A percentile compares a stretch with the other conserved stretches of the same genome.
These are phyloP conservation scores for Syrmaticus mikado DNA, from an alignment of 2,113 vertebrate genomes.

Conservation along the genomic window DNA sequence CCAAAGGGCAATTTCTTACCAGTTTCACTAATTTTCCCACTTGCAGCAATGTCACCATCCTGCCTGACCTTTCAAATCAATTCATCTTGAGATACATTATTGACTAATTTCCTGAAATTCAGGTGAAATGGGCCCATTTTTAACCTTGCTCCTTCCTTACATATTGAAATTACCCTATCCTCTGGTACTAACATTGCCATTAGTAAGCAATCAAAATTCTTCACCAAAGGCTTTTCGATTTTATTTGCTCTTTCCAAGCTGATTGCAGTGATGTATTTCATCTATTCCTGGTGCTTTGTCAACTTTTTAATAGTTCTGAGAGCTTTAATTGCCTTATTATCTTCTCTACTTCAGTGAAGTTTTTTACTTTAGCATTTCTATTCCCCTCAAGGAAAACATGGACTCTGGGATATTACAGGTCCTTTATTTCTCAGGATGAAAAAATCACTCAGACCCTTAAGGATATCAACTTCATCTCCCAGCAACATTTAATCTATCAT, in stretches of 20 bases:
- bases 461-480: conserved; percentile 50
- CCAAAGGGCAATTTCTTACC: conserved; percentile 59
- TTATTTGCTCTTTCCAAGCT: conserved; percentile 60
- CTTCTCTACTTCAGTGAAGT: conserved; percentile 36
- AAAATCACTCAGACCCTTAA: conserved; percentile 51
- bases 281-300: conserved; percentile 62
- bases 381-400: conserved; percentile 61
- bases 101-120: conserved; percentile 70
- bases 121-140: conserved; percentile 63
- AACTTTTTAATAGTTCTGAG: conserved; percentile 71
- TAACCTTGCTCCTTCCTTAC: conserved; percentile 58
- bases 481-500: conserved; percentile 48
- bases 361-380: conserved; percentile 59
- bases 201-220: conserved; percentile 76
- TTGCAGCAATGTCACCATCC: conserved; percentile 29
- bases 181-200: conserved; percentile 62
- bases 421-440: conserved; percentile 38
- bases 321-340: conserved; percentile 75
- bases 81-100: conserved; percentile 67
- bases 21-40: conserved; percentile 41
- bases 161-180: conserved; percentile 62
- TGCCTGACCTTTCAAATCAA: conserved; percentile 72
- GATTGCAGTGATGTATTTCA: conserved; percentile 69
- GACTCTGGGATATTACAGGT: conserved; percentile 34
- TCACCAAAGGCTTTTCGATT: conserved; percentile 71